These are phyloP conservation scores for Erebia aethiops DNA, from an alignment of 2,888 invertebrate genomes.

Conservation along the genomic window DNA sequence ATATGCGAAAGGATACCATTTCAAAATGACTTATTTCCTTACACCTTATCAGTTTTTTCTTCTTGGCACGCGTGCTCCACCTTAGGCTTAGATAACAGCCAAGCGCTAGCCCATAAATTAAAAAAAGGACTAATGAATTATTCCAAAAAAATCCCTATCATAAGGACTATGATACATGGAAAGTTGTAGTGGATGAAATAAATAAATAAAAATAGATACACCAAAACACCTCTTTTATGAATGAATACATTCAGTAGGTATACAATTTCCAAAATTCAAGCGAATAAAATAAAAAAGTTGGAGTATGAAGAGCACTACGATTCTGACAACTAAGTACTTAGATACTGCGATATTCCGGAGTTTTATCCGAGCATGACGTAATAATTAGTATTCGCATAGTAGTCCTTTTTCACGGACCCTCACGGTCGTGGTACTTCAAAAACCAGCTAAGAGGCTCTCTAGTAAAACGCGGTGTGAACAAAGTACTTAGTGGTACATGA, in stretches of 20 bases:
- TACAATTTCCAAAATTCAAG: neutral
- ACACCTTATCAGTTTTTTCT: too few species aligned
- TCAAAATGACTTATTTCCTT: too few species aligned
- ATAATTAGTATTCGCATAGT: slow-evolving; percentile 43
- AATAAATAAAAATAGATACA: too few species aligned
- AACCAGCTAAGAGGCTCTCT: slow-evolving; percentile 33
- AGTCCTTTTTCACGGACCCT: slow-evolving; percentile 40
- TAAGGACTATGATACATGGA: too few species aligned
- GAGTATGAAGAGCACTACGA: neutral
- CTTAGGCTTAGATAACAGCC: too few species aligned
- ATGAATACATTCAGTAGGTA: neutral
- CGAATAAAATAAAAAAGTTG: neutral
- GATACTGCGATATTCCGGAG: slow-evolving; percentile 30
- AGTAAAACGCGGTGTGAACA: slow-evolving; percentile 37
- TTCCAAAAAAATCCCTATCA: too few species aligned
- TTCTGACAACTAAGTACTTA: slow-evolving; percentile 19
- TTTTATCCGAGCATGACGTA: slow-evolving; percentile 31
- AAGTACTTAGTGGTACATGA: slow-evolving; percentile 34
- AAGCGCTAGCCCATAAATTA: too few species aligned
- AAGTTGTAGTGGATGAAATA: too few species aligned
- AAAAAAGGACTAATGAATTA: too few species aligned
- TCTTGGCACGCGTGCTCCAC: too few species aligned
- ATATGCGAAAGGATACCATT: too few species aligned
- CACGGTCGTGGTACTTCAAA: slow-evolving; percentile 38
- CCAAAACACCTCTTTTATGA: too few species aligned